Base-by-base conservation (phyloP, 2,888 invertebrate species). In the Trachelus iudaicus region DNA sequence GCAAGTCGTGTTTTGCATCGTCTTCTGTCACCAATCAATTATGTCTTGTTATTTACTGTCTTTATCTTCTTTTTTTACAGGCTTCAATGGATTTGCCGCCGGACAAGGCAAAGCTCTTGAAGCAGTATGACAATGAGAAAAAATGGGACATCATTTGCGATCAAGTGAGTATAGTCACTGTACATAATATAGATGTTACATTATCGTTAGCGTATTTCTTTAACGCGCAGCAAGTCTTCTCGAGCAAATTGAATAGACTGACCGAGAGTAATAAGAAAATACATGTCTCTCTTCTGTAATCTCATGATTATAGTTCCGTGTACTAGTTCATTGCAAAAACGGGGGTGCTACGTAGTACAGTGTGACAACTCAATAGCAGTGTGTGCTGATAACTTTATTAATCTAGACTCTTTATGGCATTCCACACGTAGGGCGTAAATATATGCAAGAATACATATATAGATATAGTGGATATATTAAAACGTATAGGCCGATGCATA, bases 71-170 rank as follows among this genome's bases (percentile, higher is more conserved):
- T 86, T 89, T 89, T 88, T 95, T 95, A 11, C 94, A 99, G 98
- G 98, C 98, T 77, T 98, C 98, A 81, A 99, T 99, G 99, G 99
- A 99, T 92, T 94, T 99, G 85, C 99, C 99, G 34, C 98, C 99
- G 68, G 99, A 99, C 93, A 99, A 99, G 93, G 98, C 98, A 87
- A 98, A 99, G 93, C 94, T 99, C 69, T 93, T 98, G 83, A 96
- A 97, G 87, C 97, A 96, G 92, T 99, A 99, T 92, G 98, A 99
- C 93, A 96, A 97, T 92, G 98, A 98, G 92, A 99, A 98, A 93
- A 99, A 99, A 93, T 99, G 99, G 99, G 99, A 99, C 93, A 97
- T 99, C 92, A 98, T 99, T 93, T 98, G 98, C 94, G 99, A 99
- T 94, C 98, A 98, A 95, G 97, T 97, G 92, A 93, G 94, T 90